These are phyloP conservation scores for crab-eating macaque (Macaca fascicularis) DNA, from an alignment of 2,113 vertebrate genomes.

Conservation along the genomic window DNA sequence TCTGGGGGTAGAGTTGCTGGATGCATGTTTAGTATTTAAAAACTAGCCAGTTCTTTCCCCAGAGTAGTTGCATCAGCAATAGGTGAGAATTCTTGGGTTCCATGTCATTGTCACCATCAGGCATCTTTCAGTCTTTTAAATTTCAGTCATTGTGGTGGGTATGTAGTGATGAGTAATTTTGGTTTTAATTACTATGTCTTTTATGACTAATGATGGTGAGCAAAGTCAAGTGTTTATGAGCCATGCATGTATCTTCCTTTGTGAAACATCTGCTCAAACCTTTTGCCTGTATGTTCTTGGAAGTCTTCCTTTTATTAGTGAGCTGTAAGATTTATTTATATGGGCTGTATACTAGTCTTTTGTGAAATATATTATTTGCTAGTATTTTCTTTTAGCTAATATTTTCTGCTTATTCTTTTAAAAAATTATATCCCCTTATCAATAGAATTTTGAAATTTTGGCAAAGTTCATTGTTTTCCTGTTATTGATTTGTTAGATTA, in stretches of 20 bases:
- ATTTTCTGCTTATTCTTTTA: not conserved
- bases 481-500: not conserved
- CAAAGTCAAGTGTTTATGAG: not conserved
- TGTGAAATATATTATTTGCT: not conserved
- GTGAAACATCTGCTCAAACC: not conserved
- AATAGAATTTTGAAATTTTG: not conserved
- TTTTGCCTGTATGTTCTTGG: not conserved
- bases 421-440: not conserved
- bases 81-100: not conserved
- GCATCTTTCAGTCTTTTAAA: not conserved
- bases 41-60: not conserved
- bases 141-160: not conserved
- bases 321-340: not conserved
- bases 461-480: not conserved
- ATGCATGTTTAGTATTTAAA: not conserved
- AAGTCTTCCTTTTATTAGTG: not conserved
- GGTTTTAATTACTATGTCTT: not conserved
- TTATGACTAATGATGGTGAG: not conserved
- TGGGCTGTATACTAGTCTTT: not conserved
- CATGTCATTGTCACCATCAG: not conserved
- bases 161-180: not conserved
- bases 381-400: not conserved
- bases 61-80: not conserved
- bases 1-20: not conserved
- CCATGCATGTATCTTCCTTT: not conserved